phyloP scores from a whole-genome alignment of 1,140 invertebrate genomes.

The Caenorhabditis latens region DNA sequence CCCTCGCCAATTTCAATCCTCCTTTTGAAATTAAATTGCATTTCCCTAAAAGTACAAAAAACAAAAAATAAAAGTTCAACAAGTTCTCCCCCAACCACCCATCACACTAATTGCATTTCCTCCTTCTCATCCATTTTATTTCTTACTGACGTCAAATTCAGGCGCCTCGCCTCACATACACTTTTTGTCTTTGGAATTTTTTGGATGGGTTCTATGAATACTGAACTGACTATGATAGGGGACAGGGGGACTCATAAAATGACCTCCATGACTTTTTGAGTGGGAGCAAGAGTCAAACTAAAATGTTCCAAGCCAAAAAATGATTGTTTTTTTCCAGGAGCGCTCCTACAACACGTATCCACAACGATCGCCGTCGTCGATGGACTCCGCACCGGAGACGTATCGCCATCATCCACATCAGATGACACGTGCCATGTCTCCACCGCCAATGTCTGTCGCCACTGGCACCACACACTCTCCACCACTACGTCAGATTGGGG shows the following conservation, averaged over 20 bases:
- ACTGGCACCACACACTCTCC: conserved; percentile 59
- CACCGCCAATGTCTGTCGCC: conserved; percentile 51
- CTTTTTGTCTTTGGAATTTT: too few relatives aligned
- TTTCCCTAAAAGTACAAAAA: not conserved
- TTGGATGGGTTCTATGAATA: too few relatives aligned
- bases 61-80: not conserved
- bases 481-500: conserved; percentile 44
- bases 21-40: not conserved
- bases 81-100: not conserved
- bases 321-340: conserved; percentile 55
- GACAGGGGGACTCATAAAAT: too few relatives aligned
- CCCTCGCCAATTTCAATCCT: too few relatives aligned
- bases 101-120: conserved; percentile 33
- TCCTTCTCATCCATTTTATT: conserved; percentile 3
- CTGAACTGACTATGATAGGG: too few relatives aligned
- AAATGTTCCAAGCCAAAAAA: too few relatives aligned
- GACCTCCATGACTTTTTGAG: too few relatives aligned
- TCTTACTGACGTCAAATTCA: not conserved
- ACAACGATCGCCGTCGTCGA: conserved; percentile 66
- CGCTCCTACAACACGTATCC: conserved; percentile 63
- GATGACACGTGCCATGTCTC: conserved; percentile 54
- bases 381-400: conserved; percentile 64
- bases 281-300: too few relatives aligned
- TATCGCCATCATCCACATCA: conserved; percentile 57
- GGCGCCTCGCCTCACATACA: not conserved